A percentile compares a stretch with the other conserved stretches of the same genome.
Evolutionary conservation across 2,797 vertebrate species (phyloP).

Genomic region (Sarcophilus harrisii): DNA sequence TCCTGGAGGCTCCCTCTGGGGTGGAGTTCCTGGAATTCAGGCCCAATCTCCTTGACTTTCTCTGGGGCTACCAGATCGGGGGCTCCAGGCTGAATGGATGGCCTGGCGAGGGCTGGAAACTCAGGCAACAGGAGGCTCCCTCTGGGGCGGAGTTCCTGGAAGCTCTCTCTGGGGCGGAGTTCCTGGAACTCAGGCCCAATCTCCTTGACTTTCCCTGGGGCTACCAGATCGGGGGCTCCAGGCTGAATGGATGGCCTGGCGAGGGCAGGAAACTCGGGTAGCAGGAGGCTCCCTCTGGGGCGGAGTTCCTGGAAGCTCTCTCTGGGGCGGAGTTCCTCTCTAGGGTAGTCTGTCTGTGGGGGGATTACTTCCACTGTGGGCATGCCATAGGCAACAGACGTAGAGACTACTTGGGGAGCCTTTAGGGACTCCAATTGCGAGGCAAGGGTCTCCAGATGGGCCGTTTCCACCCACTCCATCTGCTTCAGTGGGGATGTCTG

Average conservation of each 20-base stretch:
- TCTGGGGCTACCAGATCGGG: too few relatives aligned
- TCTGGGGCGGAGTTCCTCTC: neutral
- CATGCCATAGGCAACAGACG: fast-evolving
- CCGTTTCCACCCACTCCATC: neutral
- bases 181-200: neutral
- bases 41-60: neutral
- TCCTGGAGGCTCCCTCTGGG: too few relatives aligned
- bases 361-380: neutral
- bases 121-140: too few relatives aligned
- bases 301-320: fast-evolving
- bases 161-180: too few relatives aligned
- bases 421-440: neutral
- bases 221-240: fast-evolving
- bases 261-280: neutral
- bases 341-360: neutral
- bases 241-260: neutral
- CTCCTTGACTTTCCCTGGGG: neutral
- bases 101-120: neutral
- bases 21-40: neutral
- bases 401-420: neutral
- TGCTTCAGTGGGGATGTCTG: neutral
- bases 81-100: neutral
- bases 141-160: neutral
- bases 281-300: neutral
- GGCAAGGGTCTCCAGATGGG: neutral